These are phyloP conservation scores for Leptonema lineaticorne DNA, from an alignment of 1,140 invertebrate genomes.

Conservation along the genomic window DNA sequence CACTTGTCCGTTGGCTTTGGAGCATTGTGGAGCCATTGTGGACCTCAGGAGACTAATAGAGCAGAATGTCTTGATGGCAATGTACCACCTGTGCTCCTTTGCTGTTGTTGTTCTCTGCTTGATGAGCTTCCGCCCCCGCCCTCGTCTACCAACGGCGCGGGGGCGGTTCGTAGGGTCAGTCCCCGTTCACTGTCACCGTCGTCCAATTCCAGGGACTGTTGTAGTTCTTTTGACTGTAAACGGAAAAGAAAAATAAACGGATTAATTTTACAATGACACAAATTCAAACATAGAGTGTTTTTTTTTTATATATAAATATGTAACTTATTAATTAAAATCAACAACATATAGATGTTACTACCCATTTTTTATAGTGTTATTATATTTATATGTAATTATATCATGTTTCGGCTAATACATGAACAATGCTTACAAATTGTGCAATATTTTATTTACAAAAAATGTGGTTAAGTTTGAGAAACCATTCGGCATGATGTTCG, in stretches of 20 bases:
- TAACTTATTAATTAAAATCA: no score
- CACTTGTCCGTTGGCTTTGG: neutral
- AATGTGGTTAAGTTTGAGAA: no score
- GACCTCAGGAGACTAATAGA: slow-evolving; percentile 12
- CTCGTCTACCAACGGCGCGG: slow-evolving; percentile 51
- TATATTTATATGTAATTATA: no score
- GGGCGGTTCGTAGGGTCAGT: slow-evolving; percentile 54
- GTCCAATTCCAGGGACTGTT: slow-evolving; percentile 56
- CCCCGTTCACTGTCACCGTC: slow-evolving; percentile 54
- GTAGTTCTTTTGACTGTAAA: slow-evolving; percentile 53
- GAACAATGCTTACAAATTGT: no score
- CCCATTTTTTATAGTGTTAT: no score
- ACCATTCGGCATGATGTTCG: no score
- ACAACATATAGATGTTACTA: no score
- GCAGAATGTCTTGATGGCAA: neutral
- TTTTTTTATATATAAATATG: no score
- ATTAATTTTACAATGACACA: no score
- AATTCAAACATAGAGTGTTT: no score
- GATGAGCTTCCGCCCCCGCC: slow-evolving; percentile 20
- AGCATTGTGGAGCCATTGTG: neutral
- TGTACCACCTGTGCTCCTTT: neutral
- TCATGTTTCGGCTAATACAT: no score
- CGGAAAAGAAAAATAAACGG: slow-evolving; percentile 31
- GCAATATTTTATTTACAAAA: no score
- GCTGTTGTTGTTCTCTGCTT: neutral